phyloP scores from a whole-genome alignment of 2,113 vertebrate species.

The Dromaius novaehollandiae region DNA sequence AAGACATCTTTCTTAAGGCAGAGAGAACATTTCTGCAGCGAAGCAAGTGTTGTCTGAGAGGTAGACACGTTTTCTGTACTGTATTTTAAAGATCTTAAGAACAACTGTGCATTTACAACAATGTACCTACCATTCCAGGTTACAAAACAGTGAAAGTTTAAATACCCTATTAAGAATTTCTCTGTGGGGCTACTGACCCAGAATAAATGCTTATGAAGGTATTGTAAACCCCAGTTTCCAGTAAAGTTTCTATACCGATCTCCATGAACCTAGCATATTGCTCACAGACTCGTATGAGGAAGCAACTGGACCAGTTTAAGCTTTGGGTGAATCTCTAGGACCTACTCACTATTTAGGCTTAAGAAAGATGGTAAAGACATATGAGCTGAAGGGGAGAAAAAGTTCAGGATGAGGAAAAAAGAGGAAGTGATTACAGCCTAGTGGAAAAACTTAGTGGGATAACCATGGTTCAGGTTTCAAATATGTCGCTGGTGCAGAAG shows the following conservation, averaged over 20 bases:
- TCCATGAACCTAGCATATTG: background rate
- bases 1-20: background rate
- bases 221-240: background rate
- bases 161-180: background rate
- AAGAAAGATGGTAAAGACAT: background rate
- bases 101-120: background rate
- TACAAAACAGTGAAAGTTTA: background rate
- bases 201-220: background rate
- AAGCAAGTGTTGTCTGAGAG: background rate
- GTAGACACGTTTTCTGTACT: background rate
- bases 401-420: background rate
- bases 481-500: background rate
- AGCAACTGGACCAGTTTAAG: background rate
- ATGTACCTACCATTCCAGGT: background rate
- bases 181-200: background rate
- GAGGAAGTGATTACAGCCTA: background rate
- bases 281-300: accelerated
- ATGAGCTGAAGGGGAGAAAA: background rate
- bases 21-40: background rate
- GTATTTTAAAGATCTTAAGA: background rate
- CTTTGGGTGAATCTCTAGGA: background rate
- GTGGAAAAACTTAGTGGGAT: background rate
- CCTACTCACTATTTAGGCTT: background rate
- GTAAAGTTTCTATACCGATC: background rate
- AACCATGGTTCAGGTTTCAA: background rate